Evolutionary conservation across 2,797 vertebrate genomes (phyloP).

Genomic region (Sebastes cheni): DNA sequence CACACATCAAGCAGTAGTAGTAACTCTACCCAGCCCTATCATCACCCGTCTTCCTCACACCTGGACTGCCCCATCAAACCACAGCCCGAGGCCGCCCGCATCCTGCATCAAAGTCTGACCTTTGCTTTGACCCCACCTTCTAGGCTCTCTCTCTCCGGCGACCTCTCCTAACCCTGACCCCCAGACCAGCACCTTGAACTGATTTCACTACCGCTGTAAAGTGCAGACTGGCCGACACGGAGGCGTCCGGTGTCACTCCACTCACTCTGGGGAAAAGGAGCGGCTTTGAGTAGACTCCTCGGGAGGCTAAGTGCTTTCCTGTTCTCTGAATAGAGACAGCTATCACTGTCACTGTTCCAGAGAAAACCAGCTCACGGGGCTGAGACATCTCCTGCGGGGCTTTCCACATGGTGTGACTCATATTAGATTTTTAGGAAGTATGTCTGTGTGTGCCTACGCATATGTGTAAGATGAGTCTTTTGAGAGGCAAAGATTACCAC

Average conservation of each 20-base stretch:
- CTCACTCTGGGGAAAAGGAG: slow-evolving; percentile 13
- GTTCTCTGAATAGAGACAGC: slow-evolving; percentile 35
- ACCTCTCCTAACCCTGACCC: slow-evolving; percentile 26
- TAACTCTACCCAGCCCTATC: slow-evolving; percentile 20
- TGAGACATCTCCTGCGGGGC: slow-evolving; percentile 9
- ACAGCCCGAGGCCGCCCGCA: slow-evolving; percentile 10
- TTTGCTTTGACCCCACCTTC: slow-evolving; percentile 36
- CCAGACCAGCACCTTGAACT: slow-evolving; percentile 26
- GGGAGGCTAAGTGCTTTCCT: slow-evolving; percentile 59
- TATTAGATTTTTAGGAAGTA: background rate
- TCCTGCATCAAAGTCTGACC: slow-evolving; percentile 62
- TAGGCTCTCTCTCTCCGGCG: background rate
- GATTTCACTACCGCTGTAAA: slow-evolving; percentile 21
- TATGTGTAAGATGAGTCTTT: background rate
- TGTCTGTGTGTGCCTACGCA: background rate
- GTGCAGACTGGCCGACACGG: slow-evolving; percentile 9
- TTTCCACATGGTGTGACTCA: slow-evolving; percentile 18
- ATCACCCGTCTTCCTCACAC: slow-evolving; percentile 46
- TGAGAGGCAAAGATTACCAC: background rate
- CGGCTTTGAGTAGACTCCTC: slow-evolving; percentile 16
- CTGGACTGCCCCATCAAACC: slow-evolving; percentile 51
- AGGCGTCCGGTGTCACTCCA: slow-evolving; percentile 17
- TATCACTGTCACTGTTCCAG: slow-evolving; percentile 27
- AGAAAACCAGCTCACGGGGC: slow-evolving; percentile 23
- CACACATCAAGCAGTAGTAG: slow-evolving; percentile 20